These are phyloP conservation scores for Hyles vespertilio DNA, from an alignment of 1,140 invertebrate genomes.

Conservation along the genomic window DNA sequence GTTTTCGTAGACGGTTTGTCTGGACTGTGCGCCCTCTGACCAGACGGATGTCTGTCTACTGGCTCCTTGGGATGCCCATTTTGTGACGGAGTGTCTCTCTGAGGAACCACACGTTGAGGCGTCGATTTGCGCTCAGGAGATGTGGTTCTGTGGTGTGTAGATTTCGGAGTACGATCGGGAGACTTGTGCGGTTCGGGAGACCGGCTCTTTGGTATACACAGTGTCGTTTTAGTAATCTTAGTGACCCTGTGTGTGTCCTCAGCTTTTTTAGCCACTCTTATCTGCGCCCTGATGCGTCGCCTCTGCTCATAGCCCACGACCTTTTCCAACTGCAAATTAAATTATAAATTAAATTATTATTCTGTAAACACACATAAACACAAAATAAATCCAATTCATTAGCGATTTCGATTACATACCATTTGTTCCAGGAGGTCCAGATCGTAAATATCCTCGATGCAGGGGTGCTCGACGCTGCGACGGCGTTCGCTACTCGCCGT, in stretches of 20 bases:
- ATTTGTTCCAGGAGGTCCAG: constrained; percentile 81
- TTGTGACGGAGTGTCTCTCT: constrained; percentile 24
- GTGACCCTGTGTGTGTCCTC: constrained; percentile 27
- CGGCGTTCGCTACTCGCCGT: constrained; percentile 56
- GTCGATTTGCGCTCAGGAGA: constrained; percentile 28
- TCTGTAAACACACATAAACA: constrained; percentile 1
- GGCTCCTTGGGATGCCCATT: constrained; percentile 46
- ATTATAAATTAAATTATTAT: constrained; percentile 1
- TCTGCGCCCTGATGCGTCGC: constrained; percentile 84
- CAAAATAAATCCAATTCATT: not conserved
- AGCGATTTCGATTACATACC: constrained; percentile 55
- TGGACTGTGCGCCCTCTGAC: constrained; percentile 40
- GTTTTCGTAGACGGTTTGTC: constrained; percentile 39
- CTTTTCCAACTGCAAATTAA: constrained; percentile 80
- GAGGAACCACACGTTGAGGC: constrained; percentile 16
- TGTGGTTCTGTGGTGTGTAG: constrained; percentile 26
- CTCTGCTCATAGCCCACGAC: constrained; percentile 84
- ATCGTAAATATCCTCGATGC: constrained; percentile 84
- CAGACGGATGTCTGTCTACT: constrained; percentile 19
- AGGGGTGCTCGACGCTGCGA: constrained; percentile 67
- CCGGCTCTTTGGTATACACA: constrained; percentile 26
- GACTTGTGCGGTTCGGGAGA: constrained; percentile 46
- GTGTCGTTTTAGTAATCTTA: constrained; percentile 30
- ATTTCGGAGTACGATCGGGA: constrained; percentile 38
- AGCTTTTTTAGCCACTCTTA: constrained; percentile 80